Evolutionary conservation across 2,888 invertebrate species (phyloP).

Genomic region (Apodemia duryi): DNA sequence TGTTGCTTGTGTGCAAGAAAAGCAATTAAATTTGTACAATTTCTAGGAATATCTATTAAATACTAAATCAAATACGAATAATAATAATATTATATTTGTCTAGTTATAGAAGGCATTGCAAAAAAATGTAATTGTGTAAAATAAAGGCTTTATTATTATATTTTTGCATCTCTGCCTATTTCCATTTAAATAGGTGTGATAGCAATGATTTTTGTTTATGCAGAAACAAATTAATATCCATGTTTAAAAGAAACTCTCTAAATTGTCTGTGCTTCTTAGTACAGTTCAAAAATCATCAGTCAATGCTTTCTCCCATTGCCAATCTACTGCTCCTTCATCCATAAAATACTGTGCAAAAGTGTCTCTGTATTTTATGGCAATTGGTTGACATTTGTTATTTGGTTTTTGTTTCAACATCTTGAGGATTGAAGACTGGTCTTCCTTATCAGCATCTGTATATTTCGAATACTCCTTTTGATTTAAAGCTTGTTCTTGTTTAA

Average conservation of each 20-base stretch:
- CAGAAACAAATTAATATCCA: too few relatives aligned
- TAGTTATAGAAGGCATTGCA: too few relatives aligned
- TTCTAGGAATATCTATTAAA: too few relatives aligned
- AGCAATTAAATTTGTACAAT: too few relatives aligned
- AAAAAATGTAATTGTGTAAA: too few relatives aligned
- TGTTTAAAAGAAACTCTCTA: neutral
- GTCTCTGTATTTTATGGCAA: neutral
- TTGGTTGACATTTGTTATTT: slow-evolving; percentile 1
- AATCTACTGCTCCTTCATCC: neutral
- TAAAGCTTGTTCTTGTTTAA: neutral
- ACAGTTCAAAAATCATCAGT: slow-evolving; percentile 1
- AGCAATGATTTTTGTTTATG: too few relatives aligned
- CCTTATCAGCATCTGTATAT: neutral
- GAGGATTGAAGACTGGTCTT: neutral
- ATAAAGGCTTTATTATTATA: too few relatives aligned
- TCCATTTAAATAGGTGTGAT: too few relatives aligned
- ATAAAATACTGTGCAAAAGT: slow-evolving; percentile 1
- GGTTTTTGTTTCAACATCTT: neutral
- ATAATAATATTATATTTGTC: too few relatives aligned
- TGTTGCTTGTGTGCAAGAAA: too few relatives aligned
- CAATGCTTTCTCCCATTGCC: neutral
- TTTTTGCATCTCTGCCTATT: too few relatives aligned
- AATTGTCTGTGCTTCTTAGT: neutral
- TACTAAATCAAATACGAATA: too few relatives aligned
- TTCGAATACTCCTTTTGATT: neutral